Conservation (phyloP, 2,113 vertebrate genomes). For the Eurystomus gularis region DNA sequence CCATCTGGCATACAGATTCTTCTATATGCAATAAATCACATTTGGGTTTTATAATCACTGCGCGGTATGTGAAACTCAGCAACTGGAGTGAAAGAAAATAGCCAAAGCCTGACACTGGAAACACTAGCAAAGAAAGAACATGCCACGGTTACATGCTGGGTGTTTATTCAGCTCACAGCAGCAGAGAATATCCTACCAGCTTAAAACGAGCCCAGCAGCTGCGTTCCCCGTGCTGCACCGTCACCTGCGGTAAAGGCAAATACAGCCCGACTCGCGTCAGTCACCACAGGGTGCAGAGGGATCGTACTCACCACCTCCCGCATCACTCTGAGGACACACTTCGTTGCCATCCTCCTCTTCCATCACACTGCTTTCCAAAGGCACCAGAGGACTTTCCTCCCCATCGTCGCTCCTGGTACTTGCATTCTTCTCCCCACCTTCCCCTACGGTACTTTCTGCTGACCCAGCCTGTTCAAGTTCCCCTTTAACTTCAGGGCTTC, state of each 20-base stretch:
- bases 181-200: not conserved
- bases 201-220: not conserved
- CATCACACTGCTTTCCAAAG: not conserved
- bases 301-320: slow-evolving; percentile 79
- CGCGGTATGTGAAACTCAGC: not conserved
- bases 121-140: not conserved
- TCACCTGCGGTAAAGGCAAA: not conserved
- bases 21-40: not conserved
- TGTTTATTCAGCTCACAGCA: not conserved
- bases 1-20: not conserved
- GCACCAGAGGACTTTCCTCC: not conserved
- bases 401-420: not conserved
- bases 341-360: not conserved
- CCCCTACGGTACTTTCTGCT: not conserved
- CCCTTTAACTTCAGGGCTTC: not conserved
- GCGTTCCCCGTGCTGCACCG: not conserved
- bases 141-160: not conserved
- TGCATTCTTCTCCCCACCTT: not conserved
- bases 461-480: not conserved
- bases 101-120: not conserved
- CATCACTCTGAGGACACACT: not conserved
- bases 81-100: not conserved
- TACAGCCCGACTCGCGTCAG: not conserved
- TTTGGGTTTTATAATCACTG: not conserved
- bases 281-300: not conserved